Percentiles rank a stretch among this genome's conserved stretches.
phyloP scores from a whole-genome alignment of 2,888 invertebrate genomes.

The Caenorhabditis sp. region DNA sequence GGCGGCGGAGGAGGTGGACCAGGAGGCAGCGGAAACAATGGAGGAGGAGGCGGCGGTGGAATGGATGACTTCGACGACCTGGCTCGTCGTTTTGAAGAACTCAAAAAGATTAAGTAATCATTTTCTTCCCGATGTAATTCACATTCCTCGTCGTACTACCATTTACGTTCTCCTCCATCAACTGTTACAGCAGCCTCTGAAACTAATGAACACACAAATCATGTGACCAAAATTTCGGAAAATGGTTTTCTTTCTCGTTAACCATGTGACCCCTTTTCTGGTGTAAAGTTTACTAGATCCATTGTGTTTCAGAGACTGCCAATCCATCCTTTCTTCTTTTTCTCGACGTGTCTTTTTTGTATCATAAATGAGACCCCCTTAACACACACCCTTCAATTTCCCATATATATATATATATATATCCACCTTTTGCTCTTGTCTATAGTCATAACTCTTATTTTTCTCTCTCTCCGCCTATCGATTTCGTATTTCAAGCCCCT shows the following conservation, averaged over 20 bases:
- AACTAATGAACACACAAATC: too few relatives aligned
- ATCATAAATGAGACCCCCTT: constrained; percentile 40
- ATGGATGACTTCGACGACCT: constrained; percentile 78
- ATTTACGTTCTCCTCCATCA: neutral
- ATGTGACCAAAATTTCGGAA: too few relatives aligned
- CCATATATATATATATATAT: too few relatives aligned
- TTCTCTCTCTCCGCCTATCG: constrained; percentile 5
- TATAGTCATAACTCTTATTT: constrained; percentile 29
- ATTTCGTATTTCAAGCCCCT: constrained; percentile 21
- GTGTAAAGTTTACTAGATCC: too few relatives aligned
- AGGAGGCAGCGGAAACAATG: constrained; percentile 32
- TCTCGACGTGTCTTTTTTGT: constrained; percentile 47
- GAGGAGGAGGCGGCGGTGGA: constrained; percentile 38
- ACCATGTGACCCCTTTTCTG: too few relatives aligned
- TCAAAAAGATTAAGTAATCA: constrained; percentile 74
- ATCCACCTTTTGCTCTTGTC: constrained; percentile 16
- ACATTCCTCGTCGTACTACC: neutral
- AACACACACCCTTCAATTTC: neutral
- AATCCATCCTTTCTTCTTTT: neutral
- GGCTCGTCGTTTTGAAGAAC: constrained; percentile 77
- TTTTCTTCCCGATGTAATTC: neutral
- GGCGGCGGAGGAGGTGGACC: constrained; percentile 40
- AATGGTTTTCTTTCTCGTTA: too few relatives aligned
- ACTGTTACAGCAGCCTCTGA: too few relatives aligned
- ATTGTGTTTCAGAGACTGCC: too few relatives aligned